These are phyloP conservation scores for Numenius phaeopus DNA, from an alignment of 2,797 vertebrate genomes.

Conservation along the genomic window DNA sequence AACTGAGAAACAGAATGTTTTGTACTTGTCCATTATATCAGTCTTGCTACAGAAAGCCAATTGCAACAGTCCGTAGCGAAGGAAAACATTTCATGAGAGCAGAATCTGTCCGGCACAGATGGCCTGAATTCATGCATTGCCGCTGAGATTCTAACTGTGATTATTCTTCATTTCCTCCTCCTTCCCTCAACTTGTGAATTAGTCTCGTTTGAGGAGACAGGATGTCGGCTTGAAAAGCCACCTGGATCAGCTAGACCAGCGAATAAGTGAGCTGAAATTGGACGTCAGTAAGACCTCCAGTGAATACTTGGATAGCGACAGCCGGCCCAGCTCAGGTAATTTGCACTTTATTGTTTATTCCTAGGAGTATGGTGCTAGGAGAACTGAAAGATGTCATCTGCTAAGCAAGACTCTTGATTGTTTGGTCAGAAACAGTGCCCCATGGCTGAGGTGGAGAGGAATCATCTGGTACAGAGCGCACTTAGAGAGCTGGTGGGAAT, in stretches of 20 bases:
- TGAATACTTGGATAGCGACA: conserved; percentile 92
- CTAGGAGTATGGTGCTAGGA: not conserved
- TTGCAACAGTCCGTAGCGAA: not conserved
- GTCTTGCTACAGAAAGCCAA: not conserved
- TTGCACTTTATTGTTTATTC: not conserved
- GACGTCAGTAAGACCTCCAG: conserved; percentile 86
- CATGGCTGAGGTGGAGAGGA: not conserved
- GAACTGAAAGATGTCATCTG: not conserved
- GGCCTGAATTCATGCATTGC: not conserved
- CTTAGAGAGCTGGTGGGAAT: not conserved
- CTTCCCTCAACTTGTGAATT: conserved; percentile 4
- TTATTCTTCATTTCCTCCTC: conserved; percentile 31
- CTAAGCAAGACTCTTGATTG: not conserved
- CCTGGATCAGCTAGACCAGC: conserved; percentile 91
- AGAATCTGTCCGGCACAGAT: not conserved
- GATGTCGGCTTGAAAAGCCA: conserved; percentile 92
- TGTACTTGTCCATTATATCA: not conserved
- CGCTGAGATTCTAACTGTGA: conserved; percentile 6
- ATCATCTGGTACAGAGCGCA: not conserved
- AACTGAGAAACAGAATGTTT: not conserved
- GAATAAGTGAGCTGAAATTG: conserved; percentile 92
- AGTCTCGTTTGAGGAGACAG: conserved; percentile 90
- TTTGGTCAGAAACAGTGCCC: not conserved
- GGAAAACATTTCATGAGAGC: not conserved
- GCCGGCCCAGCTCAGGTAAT: conserved; percentile 95